Evolutionary conservation across 2,797 vertebrate species (phyloP), one percentile per base, ranked within the genome.

Genomic region (Trachurus trachurus): DNA sequence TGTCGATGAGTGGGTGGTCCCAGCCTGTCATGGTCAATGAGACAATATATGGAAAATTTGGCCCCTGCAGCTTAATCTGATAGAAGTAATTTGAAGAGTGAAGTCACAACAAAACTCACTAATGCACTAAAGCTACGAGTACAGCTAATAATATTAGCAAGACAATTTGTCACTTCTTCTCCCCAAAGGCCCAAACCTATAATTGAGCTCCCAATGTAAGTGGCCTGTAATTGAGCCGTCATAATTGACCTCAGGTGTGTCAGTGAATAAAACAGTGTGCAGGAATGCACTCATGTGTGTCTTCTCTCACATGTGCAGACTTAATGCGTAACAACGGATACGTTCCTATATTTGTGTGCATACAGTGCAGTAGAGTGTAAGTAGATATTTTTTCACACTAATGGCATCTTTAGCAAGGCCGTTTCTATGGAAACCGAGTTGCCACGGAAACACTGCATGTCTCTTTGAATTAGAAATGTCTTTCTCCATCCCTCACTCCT

Each of bases 391-490:
- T 94, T 92, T 93, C 87, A 94, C 93, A 93, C 90, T 94, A 95
- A 95, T 95, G 93, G 94, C 93, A 95, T 96, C 95, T 95, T 95
- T 95, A 95, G 92, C 90, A 90, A 85, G 90, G 92, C 82, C 73
- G 94, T 96, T 95, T 94, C 95, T 87, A 95, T 95, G 95, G 95
- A 85, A 94, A 96, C 96, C 93, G 93, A 87, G 97, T 98, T 98
- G 94, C 96, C 95, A 98, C 95, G 96, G 96, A 95, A 96, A 98
- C 96, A 93, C 96, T 94, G 94, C 93, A 95, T 92, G 95, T 96
- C 96, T 97, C 93, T 97, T 96, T 96, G 96, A 98, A 97, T 98
- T 96, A 97, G 96, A 96, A 96, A 96, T 96, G 95, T 95, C 96
- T 96, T 94, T 83, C 89, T 91, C 93, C 73, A 82, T 90, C 76